phyloP scores from a whole-genome alignment of 2,888 invertebrate genomes.

The Amphipyra tragopoginis region DNA sequence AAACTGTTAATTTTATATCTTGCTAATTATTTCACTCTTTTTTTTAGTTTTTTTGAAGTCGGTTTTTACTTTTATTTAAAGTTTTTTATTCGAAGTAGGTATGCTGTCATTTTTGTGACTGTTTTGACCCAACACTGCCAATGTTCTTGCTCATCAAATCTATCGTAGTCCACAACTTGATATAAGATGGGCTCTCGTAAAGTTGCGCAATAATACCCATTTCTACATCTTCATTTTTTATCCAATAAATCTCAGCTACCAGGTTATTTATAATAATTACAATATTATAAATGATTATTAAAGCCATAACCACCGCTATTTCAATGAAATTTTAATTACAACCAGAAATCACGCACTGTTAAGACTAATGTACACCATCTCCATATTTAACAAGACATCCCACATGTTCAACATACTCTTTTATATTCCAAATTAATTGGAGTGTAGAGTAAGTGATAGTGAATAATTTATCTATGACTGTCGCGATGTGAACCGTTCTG shows the following conservation, averaged over 20 bases:
- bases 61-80: too few relatives aligned
- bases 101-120: too few relatives aligned
- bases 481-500: slow-evolving; percentile 27
- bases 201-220: too few relatives aligned
- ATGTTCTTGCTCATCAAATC: too few relatives aligned
- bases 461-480: slow-evolving; percentile 53
- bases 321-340: slow-evolving; percentile 39
- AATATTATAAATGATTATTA: slow-evolving; percentile 18
- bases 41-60: too few relatives aligned
- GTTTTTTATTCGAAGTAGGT: too few relatives aligned
- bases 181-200: too few relatives aligned
- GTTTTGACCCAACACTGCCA: too few relatives aligned
- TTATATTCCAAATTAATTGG: slow-evolving; percentile 47
- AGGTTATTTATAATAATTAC: slow-evolving; percentile 1
- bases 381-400: slow-evolving; percentile 24
- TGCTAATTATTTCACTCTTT: too few relatives aligned
- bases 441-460: slow-evolving; percentile 31
- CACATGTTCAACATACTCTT: slow-evolving; percentile 52
- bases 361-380: slow-evolving; percentile 28
- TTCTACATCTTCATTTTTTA: background rate
- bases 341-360: slow-evolving; percentile 19
- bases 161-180: too few relatives aligned
- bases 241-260: background rate
- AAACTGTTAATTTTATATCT: too few relatives aligned
- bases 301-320: slow-evolving; percentile 14